Conservation (phyloP, 35 echinoderm and acorn worm species). For the Heliocidaris tuberculata region DNA sequence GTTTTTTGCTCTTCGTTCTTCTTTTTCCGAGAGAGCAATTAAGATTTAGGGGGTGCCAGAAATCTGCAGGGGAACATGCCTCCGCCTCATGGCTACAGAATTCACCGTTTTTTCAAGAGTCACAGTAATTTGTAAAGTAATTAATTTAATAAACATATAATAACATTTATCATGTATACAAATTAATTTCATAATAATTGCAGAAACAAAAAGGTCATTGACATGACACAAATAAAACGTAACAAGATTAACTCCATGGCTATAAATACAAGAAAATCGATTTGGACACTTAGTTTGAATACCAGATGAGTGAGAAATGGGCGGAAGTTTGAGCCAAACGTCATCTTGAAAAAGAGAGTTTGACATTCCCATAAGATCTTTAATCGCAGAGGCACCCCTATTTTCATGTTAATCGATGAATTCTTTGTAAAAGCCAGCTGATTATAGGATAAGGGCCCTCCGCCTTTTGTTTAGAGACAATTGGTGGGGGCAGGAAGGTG, state of each 20-base stretch:
- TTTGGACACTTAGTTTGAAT: not conserved
- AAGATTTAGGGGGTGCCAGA: no score
- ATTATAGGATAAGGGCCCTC: not conserved
- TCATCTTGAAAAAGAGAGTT: not conserved
- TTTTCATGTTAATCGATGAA: not conserved
- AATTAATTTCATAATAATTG: not conserved
- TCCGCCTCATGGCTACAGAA: no score
- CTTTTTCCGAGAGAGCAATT: no score
- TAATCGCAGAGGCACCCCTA: not conserved
- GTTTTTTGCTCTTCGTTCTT: no score
- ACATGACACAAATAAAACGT: not conserved
- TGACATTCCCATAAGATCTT: not conserved
- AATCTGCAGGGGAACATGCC: no score
- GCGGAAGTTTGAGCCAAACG: not conserved
- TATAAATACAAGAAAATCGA: not conserved
- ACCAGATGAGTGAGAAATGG: not conserved
- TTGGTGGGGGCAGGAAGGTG: not conserved
- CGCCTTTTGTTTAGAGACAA: not conserved
- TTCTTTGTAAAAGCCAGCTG: not conserved
- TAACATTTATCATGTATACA: no score
- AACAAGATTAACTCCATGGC: not conserved
- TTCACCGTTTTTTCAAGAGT: no score
- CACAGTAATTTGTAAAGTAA: no score
- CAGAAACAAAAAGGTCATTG: not conserved
- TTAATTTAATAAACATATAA: no score